Base-by-base conservation (phyloP, 2,113 vertebrate genomes). In the Eptatretus burgeri region DNA sequence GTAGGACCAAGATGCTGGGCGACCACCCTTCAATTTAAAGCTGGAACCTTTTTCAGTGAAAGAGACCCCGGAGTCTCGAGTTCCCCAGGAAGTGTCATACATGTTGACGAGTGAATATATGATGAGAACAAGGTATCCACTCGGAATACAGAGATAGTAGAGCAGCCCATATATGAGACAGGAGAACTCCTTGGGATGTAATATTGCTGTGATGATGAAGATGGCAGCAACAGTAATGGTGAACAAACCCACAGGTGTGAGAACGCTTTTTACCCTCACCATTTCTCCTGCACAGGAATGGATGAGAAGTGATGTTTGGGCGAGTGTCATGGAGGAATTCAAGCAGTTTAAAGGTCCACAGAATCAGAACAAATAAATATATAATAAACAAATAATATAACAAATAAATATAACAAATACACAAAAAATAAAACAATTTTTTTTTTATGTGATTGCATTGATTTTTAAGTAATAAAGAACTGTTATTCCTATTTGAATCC, bases 21-120 rank as follows among this genome's bases (percentile, higher is more conserved):
- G 50, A 20, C 74, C 1, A 14, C 71, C 75, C 1, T 69, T 65
- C 2, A 64, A 62, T 66, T 74, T 77, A 41, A 41, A 41, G 3
- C 7, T 41, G 27, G 27, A 41, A 41, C 3, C 27, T 65, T 71
- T 73, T 5, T 66, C 27, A 68, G 65, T 16, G 66, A 64, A 64
- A 63, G 66, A 73, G 66, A 76, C 74, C 68, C 62, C 76, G 27
- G 77, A 67, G 68, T 81, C 79, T n/a, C 79, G 74, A 51, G 79
- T 81, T 49, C 79, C 78, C 79, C 79, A 81, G n/a, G 79, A 72
- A 50, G 80, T 77, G 51, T 66, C 69, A 70, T 80, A 64, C 78
- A 81, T 78, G 73, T 81, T 81, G 65, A 81, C 78, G 66, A 80
- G 70, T 2, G 77, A 78, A 70, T 81, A 81, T 69, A 80, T 81